A percentile compares a stretch with the other conserved stretches of the same genome.
phyloP scores from a whole-genome alignment of 1,140 invertebrate genomes.

The Papilio dardanus region DNA sequence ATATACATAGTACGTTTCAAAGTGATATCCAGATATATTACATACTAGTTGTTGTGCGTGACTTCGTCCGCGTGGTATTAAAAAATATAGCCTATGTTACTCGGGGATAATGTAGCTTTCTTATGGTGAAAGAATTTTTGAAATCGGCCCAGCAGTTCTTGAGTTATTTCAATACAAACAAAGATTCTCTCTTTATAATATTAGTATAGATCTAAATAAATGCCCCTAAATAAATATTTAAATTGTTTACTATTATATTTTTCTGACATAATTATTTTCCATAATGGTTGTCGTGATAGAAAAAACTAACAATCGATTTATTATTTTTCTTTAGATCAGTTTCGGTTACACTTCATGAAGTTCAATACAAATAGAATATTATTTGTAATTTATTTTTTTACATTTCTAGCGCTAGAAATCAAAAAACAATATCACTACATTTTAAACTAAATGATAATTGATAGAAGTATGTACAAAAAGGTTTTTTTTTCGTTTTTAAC shows the following conservation, averaged over 20 bases:
- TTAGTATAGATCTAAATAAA: too few species aligned
- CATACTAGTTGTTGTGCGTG: too few species aligned
- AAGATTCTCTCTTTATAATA: too few species aligned
- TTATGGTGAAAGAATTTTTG: too few species aligned
- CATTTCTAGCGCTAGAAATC: neutral
- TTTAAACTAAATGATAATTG: neutral
- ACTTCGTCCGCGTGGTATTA: too few species aligned
- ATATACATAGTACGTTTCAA: too few species aligned
- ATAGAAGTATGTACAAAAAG: neutral
- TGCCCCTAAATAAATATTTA: too few species aligned
- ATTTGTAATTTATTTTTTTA: conserved; percentile 1
- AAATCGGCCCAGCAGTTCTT: too few species aligned
- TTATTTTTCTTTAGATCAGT: neutral
- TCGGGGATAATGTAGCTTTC: too few species aligned
- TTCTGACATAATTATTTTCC: neutral
- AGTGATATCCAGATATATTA: too few species aligned
- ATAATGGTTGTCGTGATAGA: neutral
- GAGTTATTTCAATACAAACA: too few species aligned
- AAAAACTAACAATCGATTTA: neutral
- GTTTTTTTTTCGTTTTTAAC: neutral
- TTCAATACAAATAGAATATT: neutral
- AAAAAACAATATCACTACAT: neutral
- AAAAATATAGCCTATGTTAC: too few species aligned
- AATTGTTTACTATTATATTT: neutral
- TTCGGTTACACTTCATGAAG: neutral